Conservation (phyloP, 1,140 invertebrate genomes). For the Apocrypta bakeri region DNA sequence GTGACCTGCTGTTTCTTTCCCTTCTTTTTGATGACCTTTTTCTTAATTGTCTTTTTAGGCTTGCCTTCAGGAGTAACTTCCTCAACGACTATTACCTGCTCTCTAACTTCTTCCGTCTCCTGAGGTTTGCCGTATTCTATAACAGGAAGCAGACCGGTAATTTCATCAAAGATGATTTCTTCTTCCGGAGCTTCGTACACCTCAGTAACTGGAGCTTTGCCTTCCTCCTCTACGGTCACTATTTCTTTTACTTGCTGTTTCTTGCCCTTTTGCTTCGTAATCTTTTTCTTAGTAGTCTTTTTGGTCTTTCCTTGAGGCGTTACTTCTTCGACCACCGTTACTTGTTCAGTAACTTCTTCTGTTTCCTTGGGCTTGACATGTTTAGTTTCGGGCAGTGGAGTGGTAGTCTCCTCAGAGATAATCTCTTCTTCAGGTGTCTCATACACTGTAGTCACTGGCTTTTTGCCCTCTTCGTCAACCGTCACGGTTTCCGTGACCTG, state of each 20-base stretch:
- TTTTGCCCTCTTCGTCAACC: slow-evolving; percentile 62
- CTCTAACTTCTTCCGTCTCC: too few species aligned
- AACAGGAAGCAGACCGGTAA: too few species aligned
- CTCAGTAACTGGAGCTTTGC: slow-evolving; percentile 27
- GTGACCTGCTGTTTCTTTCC: slow-evolving; percentile 64
- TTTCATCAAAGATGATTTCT: slow-evolving; percentile 35
- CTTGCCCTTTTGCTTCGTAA: too few species aligned
- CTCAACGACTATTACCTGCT: too few species aligned
- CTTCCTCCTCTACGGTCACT: background rate
- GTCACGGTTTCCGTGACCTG: slow-evolving; percentile 73
- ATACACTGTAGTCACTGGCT: slow-evolving; percentile 28
- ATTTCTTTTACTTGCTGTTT: too few species aligned
- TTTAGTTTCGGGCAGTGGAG: background rate
- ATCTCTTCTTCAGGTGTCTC: slow-evolving; percentile 49
- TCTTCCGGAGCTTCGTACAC: slow-evolving; percentile 14
- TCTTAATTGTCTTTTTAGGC: too few species aligned
- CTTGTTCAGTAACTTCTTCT: background rate
- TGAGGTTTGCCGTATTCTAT: too few species aligned
- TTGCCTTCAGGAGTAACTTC: too few species aligned
- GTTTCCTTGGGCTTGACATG: background rate
- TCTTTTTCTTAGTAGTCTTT: too few species aligned
- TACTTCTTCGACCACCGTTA: too few species aligned
- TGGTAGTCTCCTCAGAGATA: background rate
- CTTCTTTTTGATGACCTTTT: slow-evolving; percentile 56
- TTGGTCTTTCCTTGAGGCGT: too few species aligned